Conservation (phyloP, 2,113 vertebrate genomes). For the Monarcha castaneiventris region DNA sequence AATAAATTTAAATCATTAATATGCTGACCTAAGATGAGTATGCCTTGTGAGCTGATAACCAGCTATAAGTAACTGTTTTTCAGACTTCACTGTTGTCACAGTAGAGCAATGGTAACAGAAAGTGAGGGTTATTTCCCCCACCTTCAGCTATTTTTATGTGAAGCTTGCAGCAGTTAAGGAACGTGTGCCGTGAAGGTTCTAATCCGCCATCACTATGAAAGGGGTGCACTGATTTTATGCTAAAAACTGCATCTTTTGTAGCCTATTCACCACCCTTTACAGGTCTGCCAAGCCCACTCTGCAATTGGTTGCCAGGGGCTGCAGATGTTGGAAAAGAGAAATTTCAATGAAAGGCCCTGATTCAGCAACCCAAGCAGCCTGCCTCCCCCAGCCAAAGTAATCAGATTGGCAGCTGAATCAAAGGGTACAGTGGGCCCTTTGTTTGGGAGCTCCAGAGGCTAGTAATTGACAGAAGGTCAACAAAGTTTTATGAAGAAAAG, state of each 20-base stretch:
- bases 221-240: background rate
- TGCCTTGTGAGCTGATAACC: background rate
- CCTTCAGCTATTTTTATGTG: background rate
- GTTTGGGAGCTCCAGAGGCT: constrained; percentile 61
- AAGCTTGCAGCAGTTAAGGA: background rate
- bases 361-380: constrained; percentile 69
- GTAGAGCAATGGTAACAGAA: background rate
- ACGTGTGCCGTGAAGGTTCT: background rate
- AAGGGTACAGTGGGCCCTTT: constrained; percentile 74
- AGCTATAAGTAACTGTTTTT: background rate
- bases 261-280: constrained; percentile 55
- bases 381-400: constrained; percentile 74
- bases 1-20: background rate
- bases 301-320: constrained; percentile 62
- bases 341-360: constrained; percentile 75
- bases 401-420: constrained; percentile 76
- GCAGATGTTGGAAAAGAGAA: constrained; percentile 66
- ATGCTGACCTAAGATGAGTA: background rate
- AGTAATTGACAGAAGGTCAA: constrained; percentile 62
- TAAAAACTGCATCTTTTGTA: constrained; percentile 36
- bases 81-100: background rate
- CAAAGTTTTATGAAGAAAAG: constrained; percentile 67
- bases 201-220: background rate
- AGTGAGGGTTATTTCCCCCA: background rate
- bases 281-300: constrained; percentile 42